These are phyloP conservation scores for Achlya flavicornis DNA, from an alignment of 2,888 invertebrate species.

Conservation along the genomic window DNA sequence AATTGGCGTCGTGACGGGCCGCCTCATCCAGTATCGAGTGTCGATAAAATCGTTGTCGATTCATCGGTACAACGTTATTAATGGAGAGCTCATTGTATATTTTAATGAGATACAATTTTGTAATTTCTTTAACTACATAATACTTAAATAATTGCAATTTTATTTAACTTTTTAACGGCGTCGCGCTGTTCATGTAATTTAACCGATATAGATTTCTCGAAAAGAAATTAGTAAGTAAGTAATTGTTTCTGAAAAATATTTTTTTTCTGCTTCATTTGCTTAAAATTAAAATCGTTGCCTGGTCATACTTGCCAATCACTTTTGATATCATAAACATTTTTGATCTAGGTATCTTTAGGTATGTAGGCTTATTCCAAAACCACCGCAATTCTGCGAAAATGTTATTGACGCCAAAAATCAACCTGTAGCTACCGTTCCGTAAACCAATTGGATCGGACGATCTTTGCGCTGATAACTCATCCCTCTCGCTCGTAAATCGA, in stretches of 20 bases:
- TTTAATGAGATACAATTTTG: conserved; percentile 64
- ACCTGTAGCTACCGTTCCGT: conserved; percentile 33
- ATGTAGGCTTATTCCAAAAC: neutral
- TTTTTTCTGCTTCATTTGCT: neutral
- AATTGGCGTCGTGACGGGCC: conserved; percentile 75
- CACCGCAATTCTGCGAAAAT: conserved; percentile 11
- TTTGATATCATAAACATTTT: too few relatives aligned
- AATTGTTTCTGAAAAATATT: neutral
- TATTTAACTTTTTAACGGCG: conserved; percentile 13
- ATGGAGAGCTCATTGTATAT: conserved; percentile 67
- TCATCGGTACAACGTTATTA: conserved; percentile 70
- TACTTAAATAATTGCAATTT: conserved; percentile 19
- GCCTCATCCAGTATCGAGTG: conserved; percentile 70
- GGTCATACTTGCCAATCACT: too few relatives aligned
- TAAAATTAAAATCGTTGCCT: too few relatives aligned
- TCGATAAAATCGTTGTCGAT: conserved; percentile 74
- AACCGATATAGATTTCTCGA: neutral
- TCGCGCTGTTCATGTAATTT: conserved; percentile 11
- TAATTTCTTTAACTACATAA: conserved; percentile 9
- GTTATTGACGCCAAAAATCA: conserved; percentile 30
- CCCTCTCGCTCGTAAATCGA: conserved; percentile 71
- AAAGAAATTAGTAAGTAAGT: neutral
- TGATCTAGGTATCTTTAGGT: too few relatives aligned
- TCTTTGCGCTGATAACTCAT: conserved; percentile 66
- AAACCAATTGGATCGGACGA: conserved; percentile 48